phyloP scores from a whole-genome alignment of 2,797 vertebrate species.

The Halcyon leucocephala region DNA sequence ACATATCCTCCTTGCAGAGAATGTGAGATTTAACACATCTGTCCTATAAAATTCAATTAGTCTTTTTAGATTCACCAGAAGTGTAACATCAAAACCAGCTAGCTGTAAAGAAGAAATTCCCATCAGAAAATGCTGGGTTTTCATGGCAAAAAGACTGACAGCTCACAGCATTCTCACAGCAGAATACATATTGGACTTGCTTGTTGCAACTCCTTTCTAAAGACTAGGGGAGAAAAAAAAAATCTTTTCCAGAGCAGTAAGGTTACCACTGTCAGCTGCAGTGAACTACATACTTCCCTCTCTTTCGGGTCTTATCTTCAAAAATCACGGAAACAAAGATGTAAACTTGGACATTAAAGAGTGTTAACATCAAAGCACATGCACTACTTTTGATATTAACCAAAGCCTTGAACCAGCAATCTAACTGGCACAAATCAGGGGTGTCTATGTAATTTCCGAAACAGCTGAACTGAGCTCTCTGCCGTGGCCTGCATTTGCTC shows the following conservation, averaged over 20 bases:
- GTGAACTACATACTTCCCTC: conserved; percentile 13
- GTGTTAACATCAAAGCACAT: conserved; percentile 54
- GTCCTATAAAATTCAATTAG: conserved; percentile 14
- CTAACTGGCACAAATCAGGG: conserved; percentile 43
- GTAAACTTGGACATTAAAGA: conserved; percentile 68
- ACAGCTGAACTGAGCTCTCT: not conserved
- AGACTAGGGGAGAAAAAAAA: not conserved
- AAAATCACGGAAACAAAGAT: conserved; percentile 64
- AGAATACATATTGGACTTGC: conserved; percentile 7
- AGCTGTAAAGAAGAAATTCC: conserved; percentile 1
- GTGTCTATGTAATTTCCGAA: conserved; percentile 36
- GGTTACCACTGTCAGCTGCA: conserved; percentile 37
- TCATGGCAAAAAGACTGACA: not conserved
- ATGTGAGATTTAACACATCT: not conserved
- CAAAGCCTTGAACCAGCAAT: conserved; percentile 48
- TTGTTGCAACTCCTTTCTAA: conserved; percentile 18
- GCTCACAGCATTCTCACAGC: not conserved
- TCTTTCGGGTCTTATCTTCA: conserved; percentile 48
- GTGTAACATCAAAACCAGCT: conserved; percentile 1
- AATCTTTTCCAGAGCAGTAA: not conserved
- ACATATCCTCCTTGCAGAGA: not conserved
- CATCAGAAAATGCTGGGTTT: not conserved
- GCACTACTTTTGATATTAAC: conserved; percentile 57
- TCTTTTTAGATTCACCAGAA: not conserved
- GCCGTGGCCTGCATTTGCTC: not conserved